phyloP scores from a whole-genome alignment of 2,113 vertebrate species.

The Chionodraco myersi region DNA sequence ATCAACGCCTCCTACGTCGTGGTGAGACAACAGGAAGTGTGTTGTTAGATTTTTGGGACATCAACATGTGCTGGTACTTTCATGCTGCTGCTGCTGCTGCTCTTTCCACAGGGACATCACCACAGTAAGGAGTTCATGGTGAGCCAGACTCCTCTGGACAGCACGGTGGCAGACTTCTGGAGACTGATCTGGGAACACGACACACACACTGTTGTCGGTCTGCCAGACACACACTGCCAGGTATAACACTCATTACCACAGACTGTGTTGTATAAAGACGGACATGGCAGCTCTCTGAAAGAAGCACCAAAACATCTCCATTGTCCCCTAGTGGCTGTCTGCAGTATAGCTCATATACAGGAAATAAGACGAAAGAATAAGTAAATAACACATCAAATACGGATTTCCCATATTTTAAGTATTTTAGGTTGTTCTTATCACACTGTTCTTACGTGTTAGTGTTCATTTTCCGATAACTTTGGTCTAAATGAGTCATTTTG shows the following conservation, averaged over 20 bases:
- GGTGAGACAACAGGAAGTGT: slow-evolving; percentile 80
- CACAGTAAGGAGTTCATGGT: slow-evolving; percentile 93
- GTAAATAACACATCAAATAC: too few relatives aligned
- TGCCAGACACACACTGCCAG: slow-evolving; percentile 89
- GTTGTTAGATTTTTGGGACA: not conserved
- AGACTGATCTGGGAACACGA: slow-evolving; percentile 97
- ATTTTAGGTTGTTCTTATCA: too few relatives aligned
- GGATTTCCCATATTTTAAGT: too few relatives aligned
- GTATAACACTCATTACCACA: slow-evolving; percentile 69
- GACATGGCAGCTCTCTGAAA: too few relatives aligned
- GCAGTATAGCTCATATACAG: too few relatives aligned
- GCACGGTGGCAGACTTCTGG: slow-evolving; percentile 96
- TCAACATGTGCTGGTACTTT: not conserved
- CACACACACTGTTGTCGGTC: slow-evolving; percentile 89
- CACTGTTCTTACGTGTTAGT: too few relatives aligned
- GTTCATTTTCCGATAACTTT: too few relatives aligned
- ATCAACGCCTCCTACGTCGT: slow-evolving; percentile 97
- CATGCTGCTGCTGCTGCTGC: not conserved
- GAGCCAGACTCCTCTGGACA: slow-evolving; percentile 92
- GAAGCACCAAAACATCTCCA: too few relatives aligned
- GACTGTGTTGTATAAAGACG: not conserved
- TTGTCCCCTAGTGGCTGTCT: too few relatives aligned
- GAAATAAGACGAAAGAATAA: too few relatives aligned
- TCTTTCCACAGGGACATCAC: slow-evolving; percentile 87
- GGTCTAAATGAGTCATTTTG: too few relatives aligned